phyloP scores from a whole-genome alignment of 1,140 invertebrate genomes.

The Holotrichia oblita region DNA sequence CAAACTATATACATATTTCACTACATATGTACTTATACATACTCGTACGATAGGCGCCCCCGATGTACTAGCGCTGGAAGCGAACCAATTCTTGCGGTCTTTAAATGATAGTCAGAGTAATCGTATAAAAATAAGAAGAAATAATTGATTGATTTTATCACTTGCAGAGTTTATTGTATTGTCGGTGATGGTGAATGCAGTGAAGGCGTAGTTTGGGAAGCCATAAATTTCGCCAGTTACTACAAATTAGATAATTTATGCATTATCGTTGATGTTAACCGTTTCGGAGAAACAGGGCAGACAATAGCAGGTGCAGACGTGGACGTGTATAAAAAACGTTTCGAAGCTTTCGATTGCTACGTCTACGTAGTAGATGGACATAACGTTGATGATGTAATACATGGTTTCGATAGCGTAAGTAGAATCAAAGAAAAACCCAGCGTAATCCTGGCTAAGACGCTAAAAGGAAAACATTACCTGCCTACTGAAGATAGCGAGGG shows the following conservation, averaged over 20 bases:
- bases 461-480: constrained; percentile 91
- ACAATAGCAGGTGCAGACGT: constrained; percentile 93
- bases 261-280: constrained; percentile 97
- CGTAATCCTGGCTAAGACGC: constrained; percentile 94
- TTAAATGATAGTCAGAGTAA: too few species aligned
- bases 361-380: constrained; percentile 96
- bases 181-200: constrained; percentile 98
- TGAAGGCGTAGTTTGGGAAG: constrained; percentile 99
- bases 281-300: constrained; percentile 95
- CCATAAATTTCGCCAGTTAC: constrained; percentile 90
- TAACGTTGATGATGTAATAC: constrained; percentile 89
- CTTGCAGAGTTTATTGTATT: constrained; percentile 82
- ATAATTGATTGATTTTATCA: too few species aligned
- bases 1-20: too few species aligned
- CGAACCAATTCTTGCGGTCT: too few species aligned
- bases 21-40: too few species aligned
- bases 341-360: constrained; percentile 94
- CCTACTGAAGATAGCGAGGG: constrained; percentile 92
- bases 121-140: too few species aligned
- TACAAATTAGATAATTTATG: constrained; percentile 98
- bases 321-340: constrained; percentile 86
- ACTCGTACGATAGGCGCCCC: too few species aligned
- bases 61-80: too few species aligned
- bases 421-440: constrained; percentile 86
- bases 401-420: constrained; percentile 85